Base-by-base conservation (phyloP, 2,113 vertebrate genomes). In the Ceyx cyanopectus region DNA sequence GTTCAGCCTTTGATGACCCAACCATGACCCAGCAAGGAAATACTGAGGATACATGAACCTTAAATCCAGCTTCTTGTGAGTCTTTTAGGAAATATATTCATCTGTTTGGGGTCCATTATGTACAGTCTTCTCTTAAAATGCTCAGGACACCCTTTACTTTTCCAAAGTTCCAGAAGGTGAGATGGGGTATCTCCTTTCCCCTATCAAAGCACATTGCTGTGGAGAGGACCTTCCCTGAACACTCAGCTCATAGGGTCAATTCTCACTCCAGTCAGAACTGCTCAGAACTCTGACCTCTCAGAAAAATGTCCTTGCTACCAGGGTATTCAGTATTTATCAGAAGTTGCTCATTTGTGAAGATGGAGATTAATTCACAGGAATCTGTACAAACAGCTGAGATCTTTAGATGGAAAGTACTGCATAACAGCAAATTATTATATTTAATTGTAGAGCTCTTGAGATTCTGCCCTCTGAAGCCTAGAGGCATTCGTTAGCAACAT, bases 381-480 rank as follows among this genome's bases (percentile, higher is more conserved):
- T 87, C 34, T 57, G 37, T 84, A 48, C 45, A 88, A 90, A 84
- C 37, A 92, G 57, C 29, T 0, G 5, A 91, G 84, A 82, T 93
- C 67, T 85, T 95, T 69, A 79, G 78, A 86, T 10, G 46, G 82
- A 94, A 94, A 37, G 24, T 81, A 72, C 34, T 51, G 63, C 67
- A 94, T 85, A 90, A 76, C 67, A 85, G 69, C 50, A 79, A 82
- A 77, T 90, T 90, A 94, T 81, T 93, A 50, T 81, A 74, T 94
- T 96, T 94, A 92, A 83, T 93, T 76, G 70, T 22, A 77, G 81
- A 93, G 37, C 85, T 89, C 92, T 95, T 85, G 90, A 96, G 94
- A 94, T 26, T 69, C 56, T 90, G 90, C 85, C 72, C 81, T 95
- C 83, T 93, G 92, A 72, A 95, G 92, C 94, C 94, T 77, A 32